Conservation (phyloP, 2,113 vertebrate species). For the Microcebus jonahi region DNA sequence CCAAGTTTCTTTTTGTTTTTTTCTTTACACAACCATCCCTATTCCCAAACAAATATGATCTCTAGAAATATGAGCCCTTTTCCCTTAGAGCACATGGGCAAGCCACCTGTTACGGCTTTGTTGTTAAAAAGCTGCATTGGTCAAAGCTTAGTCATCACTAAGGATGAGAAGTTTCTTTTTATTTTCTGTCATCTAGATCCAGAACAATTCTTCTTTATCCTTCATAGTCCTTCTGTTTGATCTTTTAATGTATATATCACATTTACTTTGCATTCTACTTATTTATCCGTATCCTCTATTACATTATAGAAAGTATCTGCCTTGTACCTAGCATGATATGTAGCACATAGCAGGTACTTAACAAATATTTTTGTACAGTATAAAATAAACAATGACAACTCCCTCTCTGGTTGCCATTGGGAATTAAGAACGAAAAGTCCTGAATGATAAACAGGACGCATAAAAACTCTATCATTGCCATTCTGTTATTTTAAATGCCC, state of each 20-base stretch:
- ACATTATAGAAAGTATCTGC: background rate
- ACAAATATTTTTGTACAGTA: background rate
- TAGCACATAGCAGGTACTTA: background rate
- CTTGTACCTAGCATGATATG: background rate
- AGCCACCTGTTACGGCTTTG: background rate
- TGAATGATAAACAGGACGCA: background rate
- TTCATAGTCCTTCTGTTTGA: background rate
- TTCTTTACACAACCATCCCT: background rate
- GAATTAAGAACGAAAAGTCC: background rate
- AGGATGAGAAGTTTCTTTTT: background rate
- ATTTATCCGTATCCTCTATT: background rate
- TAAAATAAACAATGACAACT: constrained; percentile 14
- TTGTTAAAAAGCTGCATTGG: background rate
- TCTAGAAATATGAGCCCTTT: background rate
- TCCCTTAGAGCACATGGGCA: background rate
- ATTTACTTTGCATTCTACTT: background rate
- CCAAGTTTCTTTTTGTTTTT: background rate
- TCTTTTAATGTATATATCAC: background rate
- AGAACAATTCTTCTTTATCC: background rate
- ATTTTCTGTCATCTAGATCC: background rate
- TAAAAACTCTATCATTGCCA: background rate
- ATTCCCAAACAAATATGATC: background rate
- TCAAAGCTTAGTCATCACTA: background rate
- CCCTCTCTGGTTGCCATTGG: background rate
- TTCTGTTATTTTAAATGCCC: background rate